Base-by-base conservation (phyloP, 2,888 invertebrate species). In the Lamellibrachia columna region DNA sequence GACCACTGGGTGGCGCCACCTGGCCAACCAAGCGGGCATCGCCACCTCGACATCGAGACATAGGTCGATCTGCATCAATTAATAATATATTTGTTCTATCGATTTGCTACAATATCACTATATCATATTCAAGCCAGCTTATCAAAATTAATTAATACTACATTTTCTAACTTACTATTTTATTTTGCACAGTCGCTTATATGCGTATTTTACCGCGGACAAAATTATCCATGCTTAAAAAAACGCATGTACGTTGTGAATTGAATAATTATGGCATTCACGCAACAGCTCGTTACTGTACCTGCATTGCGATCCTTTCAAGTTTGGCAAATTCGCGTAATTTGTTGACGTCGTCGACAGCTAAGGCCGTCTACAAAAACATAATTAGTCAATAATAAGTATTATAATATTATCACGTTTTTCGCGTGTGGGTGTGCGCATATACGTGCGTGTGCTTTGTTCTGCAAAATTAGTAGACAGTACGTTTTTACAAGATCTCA, bases 291-390 rank as follows among this genome's bases (percentile, higher is more conserved):
- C 2, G 22, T 75, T 15, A 4, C 6, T 15, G 15, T n/a, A 93
- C 93, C 92, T 93, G 98, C 98, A 98, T 98, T 52, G 98, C 98
- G 92, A 98, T 97, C 92, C 98, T 97, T 96, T 98, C 98, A 58
- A 99, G 97, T 95, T 98, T 98, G 0, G 98, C 98, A 96, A 98
- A 98, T 94, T 98, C 97, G 93, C 98, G 97, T 0, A 99, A 98
- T 53, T 98, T 98, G 96, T 98, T 98, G 94, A 99, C 98, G 95
- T 99, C 98, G 1, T 98, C 98, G 93, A 98, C 98, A 15, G 98
- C 98, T 97, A 99, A n/a, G 53, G 91, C 91, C 53, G 91, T 91
- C 91, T 91, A 53, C 53, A 28, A 53, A 53, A 15, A 91, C 75
- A 75, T 22, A n/a, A 11, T 22, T 75, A 75, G 22, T 75, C 15